Base-by-base conservation (phyloP, 2,888 invertebrate genomes). In the Nymphalis urticae region DNA sequence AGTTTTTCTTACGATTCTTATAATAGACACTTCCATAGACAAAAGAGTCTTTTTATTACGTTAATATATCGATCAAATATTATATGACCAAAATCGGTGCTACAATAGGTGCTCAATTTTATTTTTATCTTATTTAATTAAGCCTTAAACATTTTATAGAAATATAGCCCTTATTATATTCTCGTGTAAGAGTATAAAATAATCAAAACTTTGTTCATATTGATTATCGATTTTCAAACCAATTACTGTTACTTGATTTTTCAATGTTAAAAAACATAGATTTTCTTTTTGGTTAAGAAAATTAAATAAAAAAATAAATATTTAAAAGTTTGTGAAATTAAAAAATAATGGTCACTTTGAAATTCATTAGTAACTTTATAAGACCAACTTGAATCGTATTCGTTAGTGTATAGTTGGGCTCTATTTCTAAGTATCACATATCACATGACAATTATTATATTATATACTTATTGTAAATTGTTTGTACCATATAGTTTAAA, bases 401-500 rank as follows among this genome's bases (percentile, higher is more conserved):
- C 8, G 17, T 56, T 27, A 56, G 8, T n/a, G 2, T 32, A 56
- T 56, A 48, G 32, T 32, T 63, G 71, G 68, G 62, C 72, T 72
- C 17, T 72, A 69, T 73, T 69, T 75, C 66, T 84, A 84, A 82
- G 76, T 79, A 74, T 74, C 82, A 87, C 86, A 86, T 89, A 90
- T 88, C 88, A 88, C 88, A 90, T 88, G 88, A 89, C 88, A 88
- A 82, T 72, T 84, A 70, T 63, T 62, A 64, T 63, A 64, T 67
- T 48, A 42, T 42, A 42, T 53, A 58, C 58, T 58, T 65, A 76
- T 81, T 89, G 91, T 90, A 91, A 88, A 89, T 89, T 87, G 79
- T 82, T 85, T 91, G 92, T 92, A 92, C 80, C 82, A 92, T 92
- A 92, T 91, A 90, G 89, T 76, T 81, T 71, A 80, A 85, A 86